These are phyloP conservation scores for Candoia aspera DNA, from an alignment of 2,113 vertebrate genomes.

Conservation along the genomic window DNA sequence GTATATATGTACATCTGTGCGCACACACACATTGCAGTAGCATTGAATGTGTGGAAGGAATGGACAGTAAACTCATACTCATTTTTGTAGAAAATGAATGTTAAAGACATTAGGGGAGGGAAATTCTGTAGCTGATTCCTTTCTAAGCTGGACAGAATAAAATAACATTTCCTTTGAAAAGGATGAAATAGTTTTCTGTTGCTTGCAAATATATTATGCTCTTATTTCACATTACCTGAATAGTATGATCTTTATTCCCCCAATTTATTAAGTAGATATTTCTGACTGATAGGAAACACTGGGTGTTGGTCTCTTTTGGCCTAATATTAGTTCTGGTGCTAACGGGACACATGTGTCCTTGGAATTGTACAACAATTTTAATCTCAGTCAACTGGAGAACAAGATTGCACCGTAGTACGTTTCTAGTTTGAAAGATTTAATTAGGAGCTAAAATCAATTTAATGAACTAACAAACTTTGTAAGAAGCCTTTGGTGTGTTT, in stretches of 20 bases:
- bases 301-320: constrained; percentile 56
- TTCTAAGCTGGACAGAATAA: not conserved
- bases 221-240: constrained; percentile 53
- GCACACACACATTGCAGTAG: too few relatives aligned
- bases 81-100: not conserved
- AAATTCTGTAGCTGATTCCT: not conserved
- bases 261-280: constrained; percentile 73
- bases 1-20: not conserved
- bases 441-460: constrained; percentile 53
- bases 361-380: constrained; percentile 48
- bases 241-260: constrained; percentile 68
- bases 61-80: not conserved
- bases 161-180: not conserved
- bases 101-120: not conserved
- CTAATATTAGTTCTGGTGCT: constrained; percentile 76
- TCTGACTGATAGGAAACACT: constrained; percentile 76
- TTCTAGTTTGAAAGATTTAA: constrained; percentile 36
- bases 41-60: not conserved
- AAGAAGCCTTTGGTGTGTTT: not conserved
- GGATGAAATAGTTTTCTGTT: constrained; percentile 57
- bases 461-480: constrained; percentile 45
- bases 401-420: constrained; percentile 56
- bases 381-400: constrained; percentile 47
- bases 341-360: constrained; percentile 79
- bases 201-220: constrained; percentile 58